Evolutionary conservation across 92 coral and sea anemone species (phyloP).

Genomic region (Epizoanthus stellaris): DNA sequence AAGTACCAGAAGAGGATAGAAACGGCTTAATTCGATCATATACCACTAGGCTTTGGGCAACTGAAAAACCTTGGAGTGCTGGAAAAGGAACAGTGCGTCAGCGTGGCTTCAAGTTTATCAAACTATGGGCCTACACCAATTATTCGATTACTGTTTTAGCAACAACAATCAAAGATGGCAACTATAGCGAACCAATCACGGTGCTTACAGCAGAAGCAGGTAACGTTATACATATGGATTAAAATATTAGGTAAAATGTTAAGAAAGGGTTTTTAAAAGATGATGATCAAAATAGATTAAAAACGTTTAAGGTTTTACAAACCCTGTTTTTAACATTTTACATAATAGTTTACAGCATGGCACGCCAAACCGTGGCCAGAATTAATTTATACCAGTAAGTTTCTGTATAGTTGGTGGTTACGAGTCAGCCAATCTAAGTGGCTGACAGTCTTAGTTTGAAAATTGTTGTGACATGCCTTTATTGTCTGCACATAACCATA

Average conservation of each 20-base stretch:
- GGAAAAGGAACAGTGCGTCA: too few relatives aligned
- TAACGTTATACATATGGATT: not conserved
- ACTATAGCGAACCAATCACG: conserved; percentile 16
- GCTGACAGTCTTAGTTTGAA: too few relatives aligned
- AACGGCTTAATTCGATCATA: conserved; percentile 21
- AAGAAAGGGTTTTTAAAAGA: not conserved
- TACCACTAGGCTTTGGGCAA: conserved; percentile 4
- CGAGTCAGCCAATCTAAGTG: too few relatives aligned
- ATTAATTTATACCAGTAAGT: too few relatives aligned
- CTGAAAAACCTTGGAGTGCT: not conserved
- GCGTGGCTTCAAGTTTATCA: not conserved
- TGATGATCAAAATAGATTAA: too few relatives aligned
- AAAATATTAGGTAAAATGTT: not conserved
- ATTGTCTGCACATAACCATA: too few relatives aligned
- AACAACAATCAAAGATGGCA: conserved; percentile 15
- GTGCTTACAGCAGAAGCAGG: conserved; percentile 18
- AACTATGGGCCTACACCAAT: conserved; percentile 1
- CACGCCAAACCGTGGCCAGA: too few relatives aligned
- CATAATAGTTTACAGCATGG: too few relatives aligned
- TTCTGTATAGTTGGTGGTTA: too few relatives aligned
- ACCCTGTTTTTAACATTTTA: too few relatives aligned
- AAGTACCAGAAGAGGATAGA: conserved; percentile 7
- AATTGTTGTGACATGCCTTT: too few relatives aligned
- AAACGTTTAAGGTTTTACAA: too few relatives aligned
- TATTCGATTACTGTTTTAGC: conserved; percentile 15